These are phyloP conservation scores for Mesorhabditis belari DNA, from an alignment of 2,888 invertebrate genomes.

Conservation along the genomic window DNA sequence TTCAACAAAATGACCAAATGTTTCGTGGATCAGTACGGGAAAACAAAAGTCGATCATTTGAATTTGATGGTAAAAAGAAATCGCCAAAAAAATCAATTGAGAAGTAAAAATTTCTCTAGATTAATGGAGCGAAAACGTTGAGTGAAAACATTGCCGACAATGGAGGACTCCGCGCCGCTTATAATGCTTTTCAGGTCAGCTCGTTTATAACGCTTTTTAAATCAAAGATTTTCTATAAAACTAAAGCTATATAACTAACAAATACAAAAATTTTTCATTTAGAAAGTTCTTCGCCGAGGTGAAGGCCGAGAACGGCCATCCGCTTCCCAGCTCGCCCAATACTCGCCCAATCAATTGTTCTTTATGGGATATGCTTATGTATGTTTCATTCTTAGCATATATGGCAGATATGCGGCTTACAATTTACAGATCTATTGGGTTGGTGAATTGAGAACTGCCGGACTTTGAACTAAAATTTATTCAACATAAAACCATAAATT, in stretches of 20 bases:
- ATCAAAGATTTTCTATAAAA: neutral
- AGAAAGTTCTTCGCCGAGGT: too few species aligned
- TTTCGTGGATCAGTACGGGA: conserved; percentile 7
- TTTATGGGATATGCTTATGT: conserved; percentile 9
- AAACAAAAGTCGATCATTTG: neutral
- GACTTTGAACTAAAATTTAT: too few species aligned
- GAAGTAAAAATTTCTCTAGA: too few species aligned
- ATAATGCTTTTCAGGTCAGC: conserved; percentile 1
- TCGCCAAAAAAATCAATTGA: neutral
- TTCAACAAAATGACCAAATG: conserved; percentile 3
- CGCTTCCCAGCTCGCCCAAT: conserved; percentile 2
- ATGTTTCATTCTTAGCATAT: too few species aligned
- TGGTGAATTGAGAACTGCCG: too few species aligned
- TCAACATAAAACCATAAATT: too few species aligned
- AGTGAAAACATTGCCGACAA: conserved; percentile 14
- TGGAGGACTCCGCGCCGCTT: conserved; percentile 7
- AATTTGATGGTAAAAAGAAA: conserved; percentile 6
- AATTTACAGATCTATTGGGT: too few species aligned
- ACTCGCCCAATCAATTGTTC: conserved; percentile 6
- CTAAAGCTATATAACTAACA: too few species aligned
- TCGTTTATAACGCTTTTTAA: too few species aligned
- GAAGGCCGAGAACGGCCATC: too few species aligned
- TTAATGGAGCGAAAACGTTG: conserved; percentile 5
- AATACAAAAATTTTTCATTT: too few species aligned
- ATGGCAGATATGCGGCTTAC: too few species aligned